These are phyloP conservation scores for Danio kyathit DNA, from an alignment of 2,797 vertebrate genomes.

Conservation along the genomic window DNA sequence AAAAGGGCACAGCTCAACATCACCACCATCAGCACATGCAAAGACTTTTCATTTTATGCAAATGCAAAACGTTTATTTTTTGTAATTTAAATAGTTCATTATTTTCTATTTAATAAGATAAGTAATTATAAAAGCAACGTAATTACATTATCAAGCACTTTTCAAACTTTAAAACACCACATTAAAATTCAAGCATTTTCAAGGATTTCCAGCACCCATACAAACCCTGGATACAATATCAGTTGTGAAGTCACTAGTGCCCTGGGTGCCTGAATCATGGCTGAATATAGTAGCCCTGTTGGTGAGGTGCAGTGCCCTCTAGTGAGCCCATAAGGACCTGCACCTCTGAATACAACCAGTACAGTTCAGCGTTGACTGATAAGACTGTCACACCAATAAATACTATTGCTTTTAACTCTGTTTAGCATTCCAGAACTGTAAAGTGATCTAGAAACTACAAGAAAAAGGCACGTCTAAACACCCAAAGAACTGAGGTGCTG, in stretches of 20 bases:
- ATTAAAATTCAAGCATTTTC: too few species aligned
- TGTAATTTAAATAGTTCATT: too few species aligned
- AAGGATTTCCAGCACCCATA: too few species aligned
- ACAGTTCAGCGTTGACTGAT: neutral
- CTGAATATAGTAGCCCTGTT: neutral
- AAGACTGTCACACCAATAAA: neutral
- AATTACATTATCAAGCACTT: too few species aligned
- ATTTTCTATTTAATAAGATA: too few species aligned
- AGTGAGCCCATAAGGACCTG: neutral
- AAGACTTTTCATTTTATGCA: too few species aligned
- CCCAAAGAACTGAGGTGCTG: neutral
- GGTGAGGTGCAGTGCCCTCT: neutral
- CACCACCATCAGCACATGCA: too few species aligned
- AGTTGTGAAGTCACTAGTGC: neutral
- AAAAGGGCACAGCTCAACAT: too few species aligned
- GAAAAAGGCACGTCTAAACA: conserved; percentile 14
- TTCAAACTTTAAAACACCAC: too few species aligned
- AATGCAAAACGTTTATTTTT: too few species aligned
- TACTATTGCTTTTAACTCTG: neutral
- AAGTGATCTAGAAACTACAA: neutral
- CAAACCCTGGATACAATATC: neutral
- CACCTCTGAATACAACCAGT: neutral
- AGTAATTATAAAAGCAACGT: too few species aligned
- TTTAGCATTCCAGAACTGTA: neutral
- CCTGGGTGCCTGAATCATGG: neutral